Evolutionary conservation across 2,888 invertebrate genomes (phyloP).

Genomic region (Osmoderma eremita): DNA sequence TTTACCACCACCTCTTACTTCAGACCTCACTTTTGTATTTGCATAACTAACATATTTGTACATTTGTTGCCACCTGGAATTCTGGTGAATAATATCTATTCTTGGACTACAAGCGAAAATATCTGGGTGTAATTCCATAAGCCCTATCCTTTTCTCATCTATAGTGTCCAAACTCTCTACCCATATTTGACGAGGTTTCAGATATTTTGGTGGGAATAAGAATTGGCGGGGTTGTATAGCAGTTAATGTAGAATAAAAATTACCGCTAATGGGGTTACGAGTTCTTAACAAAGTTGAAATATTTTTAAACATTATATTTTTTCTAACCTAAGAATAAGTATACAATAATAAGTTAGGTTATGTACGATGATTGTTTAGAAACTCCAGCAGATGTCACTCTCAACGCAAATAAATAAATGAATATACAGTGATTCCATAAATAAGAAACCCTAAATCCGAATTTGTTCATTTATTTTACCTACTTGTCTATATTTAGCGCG

Average conservation of each 20-base stretch:
- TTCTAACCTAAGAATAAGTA: too few species aligned
- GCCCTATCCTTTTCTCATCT: constrained; percentile 80
- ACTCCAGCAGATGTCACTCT: too few species aligned
- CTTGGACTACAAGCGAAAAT: constrained; percentile 86
- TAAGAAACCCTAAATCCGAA: too few species aligned
- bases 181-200: constrained; percentile 83
- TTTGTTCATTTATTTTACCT: too few species aligned
- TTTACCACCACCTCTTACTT: constrained; percentile 87
- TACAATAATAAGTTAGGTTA: too few species aligned
- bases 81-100: constrained; percentile 86
- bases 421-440: too few species aligned
- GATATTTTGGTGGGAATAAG: constrained; percentile 66
- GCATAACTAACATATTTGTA: constrained; percentile 86
- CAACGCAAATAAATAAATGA: too few species aligned
- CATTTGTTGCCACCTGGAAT: constrained; percentile 85
- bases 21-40: constrained; percentile 81
- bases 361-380: too few species aligned
- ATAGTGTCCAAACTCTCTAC: constrained; percentile 83
- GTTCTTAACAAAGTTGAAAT: constrained; percentile 47
- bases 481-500: too few species aligned
- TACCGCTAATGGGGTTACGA: constrained; percentile 34
- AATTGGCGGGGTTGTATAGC: constrained; percentile 20
- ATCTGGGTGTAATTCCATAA: constrained; percentile 89
- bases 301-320: constrained; percentile 48
- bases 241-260: constrained; percentile 46